Evolutionary conservation across 2,888 invertebrate species (phyloP).

Genomic region (Acronicta aceris): DNA sequence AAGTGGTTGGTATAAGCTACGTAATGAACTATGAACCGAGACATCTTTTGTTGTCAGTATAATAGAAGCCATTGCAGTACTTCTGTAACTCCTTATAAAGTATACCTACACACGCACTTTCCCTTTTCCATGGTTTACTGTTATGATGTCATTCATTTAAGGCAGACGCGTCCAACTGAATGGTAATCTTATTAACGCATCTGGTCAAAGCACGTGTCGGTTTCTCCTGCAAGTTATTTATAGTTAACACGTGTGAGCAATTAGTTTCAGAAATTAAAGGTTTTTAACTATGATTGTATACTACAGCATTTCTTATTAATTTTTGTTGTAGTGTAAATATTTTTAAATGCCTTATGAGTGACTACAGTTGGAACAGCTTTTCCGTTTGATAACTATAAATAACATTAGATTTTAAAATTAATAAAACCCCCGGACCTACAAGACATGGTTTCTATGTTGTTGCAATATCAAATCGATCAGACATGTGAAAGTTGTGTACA

Average conservation of each 20-base stretch:
- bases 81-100: conserved; percentile 8
- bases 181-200: conserved; percentile 39
- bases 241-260: background rate
- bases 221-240: conserved; percentile 20
- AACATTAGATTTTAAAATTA: too few relatives aligned
- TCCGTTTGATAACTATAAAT: too few relatives aligned
- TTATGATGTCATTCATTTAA: conserved; percentile 11
- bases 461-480: too few relatives aligned
- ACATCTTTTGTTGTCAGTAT: too few relatives aligned
- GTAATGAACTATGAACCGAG: too few relatives aligned
- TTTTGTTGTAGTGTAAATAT: too few relatives aligned
- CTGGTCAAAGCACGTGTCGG: conserved; percentile 28
- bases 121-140: conserved; percentile 20
- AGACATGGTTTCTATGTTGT: too few relatives aligned
- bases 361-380: too few relatives aligned
- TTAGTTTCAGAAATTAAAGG: background rate
- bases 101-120: conserved; percentile 29
- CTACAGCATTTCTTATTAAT: background rate
- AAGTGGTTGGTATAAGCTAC: too few relatives aligned
- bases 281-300: background rate
- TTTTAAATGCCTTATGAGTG: too few relatives aligned
- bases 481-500: too few relatives aligned
- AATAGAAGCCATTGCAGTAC: background rate
- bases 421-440: too few relatives aligned
- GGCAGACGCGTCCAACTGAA: conserved; percentile 33